Evolutionary conservation across 2,797 vertebrate species (phyloP).

Genomic region (Bradypus variegatus): DNA sequence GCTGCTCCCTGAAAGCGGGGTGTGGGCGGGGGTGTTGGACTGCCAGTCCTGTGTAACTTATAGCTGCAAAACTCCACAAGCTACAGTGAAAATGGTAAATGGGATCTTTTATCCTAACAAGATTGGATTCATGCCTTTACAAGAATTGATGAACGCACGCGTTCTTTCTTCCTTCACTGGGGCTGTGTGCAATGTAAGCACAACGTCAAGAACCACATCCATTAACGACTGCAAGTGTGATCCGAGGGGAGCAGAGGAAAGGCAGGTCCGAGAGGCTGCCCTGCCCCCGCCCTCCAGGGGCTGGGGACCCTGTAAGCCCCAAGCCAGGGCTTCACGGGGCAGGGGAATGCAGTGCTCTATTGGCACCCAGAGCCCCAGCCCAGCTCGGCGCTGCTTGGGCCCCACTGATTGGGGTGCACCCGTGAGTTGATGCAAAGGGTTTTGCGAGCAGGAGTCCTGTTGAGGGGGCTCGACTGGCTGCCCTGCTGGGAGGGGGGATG

Average conservation of each 20-base stretch:
- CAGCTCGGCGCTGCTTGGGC: fast-evolving
- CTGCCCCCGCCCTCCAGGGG: not conserved
- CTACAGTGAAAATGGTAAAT: fast-evolving
- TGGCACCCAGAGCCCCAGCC: fast-evolving
- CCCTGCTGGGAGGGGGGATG: fast-evolving
- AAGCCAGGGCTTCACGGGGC: not conserved
- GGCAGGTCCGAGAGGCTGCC: fast-evolving
- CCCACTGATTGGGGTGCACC: too few relatives aligned
- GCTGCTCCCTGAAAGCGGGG: not conserved
- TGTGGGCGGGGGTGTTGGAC: too few relatives aligned
- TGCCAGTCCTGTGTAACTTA: fast-evolving
- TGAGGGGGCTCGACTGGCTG: fast-evolving
- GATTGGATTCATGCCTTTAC: not conserved
- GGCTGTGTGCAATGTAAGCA: not conserved
- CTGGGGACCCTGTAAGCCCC: fast-evolving
- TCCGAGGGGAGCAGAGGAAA: not conserved
- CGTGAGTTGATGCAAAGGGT: fast-evolving
- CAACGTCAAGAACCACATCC: not conserved
- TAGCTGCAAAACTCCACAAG: not conserved
- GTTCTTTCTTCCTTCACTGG: not conserved
- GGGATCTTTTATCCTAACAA: fast-evolving
- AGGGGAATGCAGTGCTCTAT: not conserved
- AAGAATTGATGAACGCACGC: too few relatives aligned
- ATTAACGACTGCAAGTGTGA: fast-evolving
- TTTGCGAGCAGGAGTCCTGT: not conserved